phyloP scores from a whole-genome alignment of 2,888 invertebrate genomes.

The Phortica okadai region DNA sequence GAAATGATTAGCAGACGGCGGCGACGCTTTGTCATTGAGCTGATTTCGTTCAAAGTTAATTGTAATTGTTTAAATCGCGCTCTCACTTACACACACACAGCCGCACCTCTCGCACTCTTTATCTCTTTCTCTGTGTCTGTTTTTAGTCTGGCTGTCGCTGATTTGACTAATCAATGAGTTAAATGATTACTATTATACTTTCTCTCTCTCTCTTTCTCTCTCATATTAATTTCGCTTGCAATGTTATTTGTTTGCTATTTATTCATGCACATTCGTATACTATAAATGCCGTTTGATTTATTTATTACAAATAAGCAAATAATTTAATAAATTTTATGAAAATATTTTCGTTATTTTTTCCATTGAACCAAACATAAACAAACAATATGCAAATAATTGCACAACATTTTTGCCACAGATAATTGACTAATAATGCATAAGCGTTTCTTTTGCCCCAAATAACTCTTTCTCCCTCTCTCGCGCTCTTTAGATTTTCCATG shows the following conservation, averaged over 20 bases:
- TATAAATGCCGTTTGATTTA: not conserved
- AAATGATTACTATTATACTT: no score
- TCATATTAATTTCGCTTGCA: no score
- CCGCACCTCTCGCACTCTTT: not conserved
- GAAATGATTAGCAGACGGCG: conserved; percentile 37
- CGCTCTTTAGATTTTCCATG: not conserved
- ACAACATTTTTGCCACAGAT: conserved; percentile 55
- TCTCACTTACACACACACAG: no score
- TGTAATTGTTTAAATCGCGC: no score
- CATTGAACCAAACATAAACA: conserved; percentile 43
- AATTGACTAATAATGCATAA: conserved; percentile 61
- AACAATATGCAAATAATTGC: conserved; percentile 53
- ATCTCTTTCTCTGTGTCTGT: not conserved
- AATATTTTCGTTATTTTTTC: conserved; percentile 1
- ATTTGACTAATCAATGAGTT: not conserved
- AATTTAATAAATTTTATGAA: not conserved
- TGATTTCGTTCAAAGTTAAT: no score
- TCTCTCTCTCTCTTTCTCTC: no score
- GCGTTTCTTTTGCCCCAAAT: not conserved
- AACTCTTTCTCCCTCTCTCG: not conserved
- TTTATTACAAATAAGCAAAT: not conserved
- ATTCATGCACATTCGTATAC: not conserved
- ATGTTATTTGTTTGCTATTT: no score
- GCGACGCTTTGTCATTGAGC: no score
- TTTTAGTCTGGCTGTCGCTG: not conserved